A percentile compares a stretch with the other conserved stretches of the same genome.
These are phyloP conservation scores for Pygocentrus nattereri DNA, from an alignment of 2,797 vertebrate genomes.

Conservation along the genomic window DNA sequence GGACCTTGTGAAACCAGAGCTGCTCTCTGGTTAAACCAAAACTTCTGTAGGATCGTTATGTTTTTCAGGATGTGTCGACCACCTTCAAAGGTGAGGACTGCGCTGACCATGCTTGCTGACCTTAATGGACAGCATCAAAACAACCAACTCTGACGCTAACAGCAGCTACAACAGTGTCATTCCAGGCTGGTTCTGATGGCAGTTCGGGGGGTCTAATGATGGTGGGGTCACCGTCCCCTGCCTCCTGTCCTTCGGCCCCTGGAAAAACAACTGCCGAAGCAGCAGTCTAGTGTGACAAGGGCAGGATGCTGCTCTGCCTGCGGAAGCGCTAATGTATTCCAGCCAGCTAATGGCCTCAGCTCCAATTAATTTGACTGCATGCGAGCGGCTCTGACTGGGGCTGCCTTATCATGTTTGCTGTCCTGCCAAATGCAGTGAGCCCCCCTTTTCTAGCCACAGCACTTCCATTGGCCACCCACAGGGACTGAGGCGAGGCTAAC, in stretches of 20 bases:
- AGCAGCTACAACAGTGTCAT: neutral
- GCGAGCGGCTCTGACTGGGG: slow-evolving; percentile 72
- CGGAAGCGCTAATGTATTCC: slow-evolving; percentile 85
- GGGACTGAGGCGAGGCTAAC: slow-evolving; percentile 65
- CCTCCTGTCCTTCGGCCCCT: neutral
- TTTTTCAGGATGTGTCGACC: neutral
- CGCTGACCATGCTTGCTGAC: neutral
- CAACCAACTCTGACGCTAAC: neutral
- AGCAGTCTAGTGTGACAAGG: slow-evolving; percentile 70
- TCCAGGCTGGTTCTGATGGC: neutral
- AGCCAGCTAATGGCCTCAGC: slow-evolving; percentile 83
- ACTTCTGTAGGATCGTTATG: too few relatives aligned
- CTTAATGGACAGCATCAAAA: slow-evolving; percentile 8
- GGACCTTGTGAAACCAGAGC: too few relatives aligned
- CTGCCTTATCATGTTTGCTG: slow-evolving; percentile 73
- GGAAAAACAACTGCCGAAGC: slow-evolving; percentile 25
- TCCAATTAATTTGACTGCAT: slow-evolving; percentile 87
- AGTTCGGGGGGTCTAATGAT: slow-evolving; percentile 7
- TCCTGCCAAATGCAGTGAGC: slow-evolving; percentile 50
- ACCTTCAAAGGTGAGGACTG: neutral
- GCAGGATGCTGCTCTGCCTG: slow-evolving; percentile 81
- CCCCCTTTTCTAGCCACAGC: slow-evolving; percentile 48
- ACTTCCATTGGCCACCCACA: slow-evolving; percentile 59
- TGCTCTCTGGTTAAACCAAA: too few relatives aligned
- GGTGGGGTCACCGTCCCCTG: slow-evolving; percentile 20